These are phyloP conservation scores for Zaprionus lineosus DNA, from an alignment of 2,888 invertebrate species.

Conservation along the genomic window DNA sequence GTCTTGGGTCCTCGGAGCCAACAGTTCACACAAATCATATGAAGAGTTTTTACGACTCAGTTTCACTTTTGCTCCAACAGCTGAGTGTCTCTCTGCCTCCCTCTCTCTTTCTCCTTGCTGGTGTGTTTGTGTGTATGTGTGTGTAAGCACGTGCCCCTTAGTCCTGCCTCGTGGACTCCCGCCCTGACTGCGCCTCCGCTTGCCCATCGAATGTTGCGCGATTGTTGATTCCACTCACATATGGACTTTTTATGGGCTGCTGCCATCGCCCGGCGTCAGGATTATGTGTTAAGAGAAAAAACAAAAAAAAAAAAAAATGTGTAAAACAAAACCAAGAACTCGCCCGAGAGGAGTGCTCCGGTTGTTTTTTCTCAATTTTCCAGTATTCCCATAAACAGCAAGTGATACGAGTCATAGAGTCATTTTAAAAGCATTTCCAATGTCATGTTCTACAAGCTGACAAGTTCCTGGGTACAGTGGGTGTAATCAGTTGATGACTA, in stretches of 20 bases:
- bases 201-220: conserved; percentile 50
- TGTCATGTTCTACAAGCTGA: neutral
- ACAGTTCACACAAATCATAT: conserved; percentile 27
- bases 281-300: no score
- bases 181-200: neutral
- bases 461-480: neutral
- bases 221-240: conserved; percentile 54
- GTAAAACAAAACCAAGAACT: conserved; percentile 17
- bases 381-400: no score
- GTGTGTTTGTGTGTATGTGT: neutral
- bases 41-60: conserved; percentile 17
- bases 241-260: conserved; percentile 34
- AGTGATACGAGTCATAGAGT: no score
- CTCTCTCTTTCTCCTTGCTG: neutral
- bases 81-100: no score
- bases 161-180: no score
- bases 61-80: conserved; percentile 45
- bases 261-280: conserved; percentile 21
- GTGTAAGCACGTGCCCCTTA: conserved; percentile 23
- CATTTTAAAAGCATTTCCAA: conserved; percentile 17
- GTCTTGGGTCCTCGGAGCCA: neutral
- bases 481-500: no score
- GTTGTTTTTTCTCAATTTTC: conserved; percentile 10
- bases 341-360: conserved; percentile 25
- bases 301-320: no score